Percentiles rank a stretch among this genome's conserved stretches.
These are phyloP conservation scores for Coelopa frigida DNA, from an alignment of 1,140 invertebrate species.

Conservation along the genomic window DNA sequence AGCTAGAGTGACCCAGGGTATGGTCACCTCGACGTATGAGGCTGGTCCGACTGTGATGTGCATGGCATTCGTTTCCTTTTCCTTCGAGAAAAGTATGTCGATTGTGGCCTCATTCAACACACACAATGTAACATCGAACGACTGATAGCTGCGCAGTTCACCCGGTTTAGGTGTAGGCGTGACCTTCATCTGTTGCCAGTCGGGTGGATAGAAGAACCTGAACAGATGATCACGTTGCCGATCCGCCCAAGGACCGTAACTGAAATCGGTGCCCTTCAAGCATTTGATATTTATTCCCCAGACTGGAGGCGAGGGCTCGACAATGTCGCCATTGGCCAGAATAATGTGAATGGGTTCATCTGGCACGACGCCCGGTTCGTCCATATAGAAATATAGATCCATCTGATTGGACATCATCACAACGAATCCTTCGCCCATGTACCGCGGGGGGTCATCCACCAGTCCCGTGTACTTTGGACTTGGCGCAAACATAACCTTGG, in stretches of 20 bases:
- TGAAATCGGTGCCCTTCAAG: conserved; percentile 93
- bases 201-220: conserved; percentile 93
- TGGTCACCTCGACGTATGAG: conserved; percentile 90
- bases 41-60: conserved; percentile 90
- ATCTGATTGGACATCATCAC: conserved; percentile 92
- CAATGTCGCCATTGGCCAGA: conserved; percentile 86
- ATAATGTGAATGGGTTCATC: conserved; percentile 84
- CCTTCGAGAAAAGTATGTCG: conserved; percentile 93
- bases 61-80: conserved; percentile 93
- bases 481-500: conserved; percentile 86
- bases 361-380: conserved; percentile 84
- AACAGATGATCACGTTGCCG: conserved; percentile 91
- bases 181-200: conserved; percentile 69
- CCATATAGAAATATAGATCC: conserved; percentile 94
- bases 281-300: conserved; percentile 95
- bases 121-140: conserved; percentile 86
- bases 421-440: conserved; percentile 92
- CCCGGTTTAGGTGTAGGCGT: conserved; percentile 75
- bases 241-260: conserved; percentile 98
- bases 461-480: conserved; percentile 90
- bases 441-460: conserved; percentile 90
- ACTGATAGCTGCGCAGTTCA: conserved; percentile 78
- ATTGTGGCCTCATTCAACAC: conserved; percentile 88
- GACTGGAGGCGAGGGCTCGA: conserved; percentile 83
- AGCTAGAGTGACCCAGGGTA: conserved; percentile 83